Evolutionary conservation across 35 echinoderm and acorn worm genomes (phyloP).

Genomic region (Chiridota heheva): DNA sequence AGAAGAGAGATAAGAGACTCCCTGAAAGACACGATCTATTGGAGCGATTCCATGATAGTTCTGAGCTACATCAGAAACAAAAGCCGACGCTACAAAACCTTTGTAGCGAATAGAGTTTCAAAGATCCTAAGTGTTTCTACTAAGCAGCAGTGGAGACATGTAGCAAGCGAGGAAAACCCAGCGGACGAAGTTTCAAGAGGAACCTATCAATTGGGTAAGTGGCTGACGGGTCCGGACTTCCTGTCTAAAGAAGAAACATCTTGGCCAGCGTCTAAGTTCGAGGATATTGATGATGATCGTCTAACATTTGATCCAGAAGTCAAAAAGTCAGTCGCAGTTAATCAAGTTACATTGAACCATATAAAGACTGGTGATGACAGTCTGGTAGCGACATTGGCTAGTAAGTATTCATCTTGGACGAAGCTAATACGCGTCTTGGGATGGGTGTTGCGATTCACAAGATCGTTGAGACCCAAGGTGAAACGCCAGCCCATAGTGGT

Average conservation of each 20-base stretch:
- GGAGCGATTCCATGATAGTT: slow-evolving; percentile 28
- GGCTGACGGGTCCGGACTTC: slow-evolving; percentile 44
- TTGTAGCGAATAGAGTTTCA: slow-evolving; percentile 44
- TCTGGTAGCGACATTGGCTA: neutral
- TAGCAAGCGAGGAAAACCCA: slow-evolving; percentile 35
- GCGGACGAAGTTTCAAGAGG: slow-evolving; percentile 49
- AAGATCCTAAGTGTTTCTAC: slow-evolving; percentile 22
- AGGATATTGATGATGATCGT: neutral
- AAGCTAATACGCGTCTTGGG: slow-evolving; percentile 12
- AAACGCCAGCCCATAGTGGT: neutral
- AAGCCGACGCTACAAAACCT: slow-evolving; percentile 19
- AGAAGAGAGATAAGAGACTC: too few relatives aligned
- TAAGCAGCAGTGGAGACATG: slow-evolving; percentile 37
- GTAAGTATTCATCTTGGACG: slow-evolving; percentile 42
- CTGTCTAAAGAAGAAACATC: neutral
- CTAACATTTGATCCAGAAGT: neutral
- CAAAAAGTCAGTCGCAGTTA: slow-evolving; percentile 15
- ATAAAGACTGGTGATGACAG: neutral
- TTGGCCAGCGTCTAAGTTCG: slow-evolving; percentile 29
- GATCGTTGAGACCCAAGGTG: neutral
- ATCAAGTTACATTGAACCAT: neutral
- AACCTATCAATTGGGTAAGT: slow-evolving; percentile 8
- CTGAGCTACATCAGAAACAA: slow-evolving; percentile 40
- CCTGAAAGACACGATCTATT: too few relatives aligned
- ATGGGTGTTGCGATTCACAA: slow-evolving; percentile 35